Percentiles rank a stretch among this genome's conserved stretches.
phyloP scores from a whole-genome alignment of 2,113 vertebrate genomes.

The Tauraco erythrolophus region DNA sequence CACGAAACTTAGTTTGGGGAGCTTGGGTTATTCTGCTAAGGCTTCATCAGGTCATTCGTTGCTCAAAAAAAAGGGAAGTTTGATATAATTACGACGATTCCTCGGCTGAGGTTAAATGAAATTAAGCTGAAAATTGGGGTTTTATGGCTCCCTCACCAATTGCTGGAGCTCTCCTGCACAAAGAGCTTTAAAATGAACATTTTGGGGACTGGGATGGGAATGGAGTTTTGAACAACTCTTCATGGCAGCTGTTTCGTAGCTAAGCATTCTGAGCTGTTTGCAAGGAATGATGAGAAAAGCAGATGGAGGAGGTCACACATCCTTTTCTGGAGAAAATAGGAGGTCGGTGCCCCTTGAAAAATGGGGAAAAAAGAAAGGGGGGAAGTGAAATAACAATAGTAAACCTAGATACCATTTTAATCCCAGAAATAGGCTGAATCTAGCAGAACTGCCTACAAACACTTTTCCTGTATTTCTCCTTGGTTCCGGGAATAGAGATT shows the following conservation, averaged over 20 bases:
- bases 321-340: neutral
- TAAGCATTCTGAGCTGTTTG: neutral
- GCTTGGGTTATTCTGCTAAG: neutral
- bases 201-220: neutral
- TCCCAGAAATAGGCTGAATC: neutral
- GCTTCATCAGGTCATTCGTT: neutral
- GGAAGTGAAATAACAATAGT: neutral
- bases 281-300: neutral
- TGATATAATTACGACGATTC: neutral
- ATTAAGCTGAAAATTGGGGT: neutral
- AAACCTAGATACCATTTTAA: neutral
- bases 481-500: neutral
- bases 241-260: neutral
- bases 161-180: neutral
- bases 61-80: neutral
- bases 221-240: neutral
- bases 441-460: rapidly evolving
- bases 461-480: slow-evolving; percentile 17
- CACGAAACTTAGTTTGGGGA: neutral
- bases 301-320: neutral
- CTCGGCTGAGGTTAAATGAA: neutral
- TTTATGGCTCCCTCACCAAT: rapidly evolving
- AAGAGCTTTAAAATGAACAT: neutral
- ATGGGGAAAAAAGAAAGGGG: neutral
- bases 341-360: neutral